Base-by-base conservation (phyloP, 2,888 invertebrate species). In the Meteorus colon region DNA sequence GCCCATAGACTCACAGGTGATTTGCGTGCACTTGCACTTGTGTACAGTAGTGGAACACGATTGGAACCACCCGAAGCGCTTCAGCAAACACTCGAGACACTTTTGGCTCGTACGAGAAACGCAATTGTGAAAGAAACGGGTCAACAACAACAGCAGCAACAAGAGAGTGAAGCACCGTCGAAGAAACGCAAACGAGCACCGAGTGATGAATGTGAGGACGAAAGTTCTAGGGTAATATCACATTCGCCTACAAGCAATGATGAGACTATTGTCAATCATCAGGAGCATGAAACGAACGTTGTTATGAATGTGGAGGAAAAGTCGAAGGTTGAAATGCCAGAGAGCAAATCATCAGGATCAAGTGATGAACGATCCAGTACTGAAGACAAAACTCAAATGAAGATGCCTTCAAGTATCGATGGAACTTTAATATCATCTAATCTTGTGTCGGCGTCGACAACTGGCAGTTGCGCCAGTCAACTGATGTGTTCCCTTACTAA, bases 1-100 rank as follows among this genome's bases (percentile, higher is more conserved):
- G 91, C 92, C 3, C 90, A 90, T 80, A 87, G 91, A 75, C 84
- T 92, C 31, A 90, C 91, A 1, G 92, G 92, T 0, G 92, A 93
- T 83, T 83, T 93, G 66, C 89, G 92, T 81, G 92, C 92, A 0
- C 85, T 93, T 71, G 90, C 91, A n/a, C 86, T 93, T 27, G 92
- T 93, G 6, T 92, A 92, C 81, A 91, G 90, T 77, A 88, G 89
- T 67, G 89, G 90, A 24, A 85, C 88, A 16, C 87, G 89, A 70
- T 79, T 90, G 27, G 87, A 89, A 59, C 88, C 90, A 19, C 86
- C 90, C 0, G 79, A 85, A 45, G 84, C 86, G 5, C 81, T 90
- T 34, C 81, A 84, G 41, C 83, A 86, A 3, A 88, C 88, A 0
- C 80, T 90, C 16, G 88, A 89, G 19, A 88, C 87, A 1, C 79